Evolutionary conservation across 2,888 invertebrate genomes (phyloP).

Genomic region (Volucella inanis): DNA sequence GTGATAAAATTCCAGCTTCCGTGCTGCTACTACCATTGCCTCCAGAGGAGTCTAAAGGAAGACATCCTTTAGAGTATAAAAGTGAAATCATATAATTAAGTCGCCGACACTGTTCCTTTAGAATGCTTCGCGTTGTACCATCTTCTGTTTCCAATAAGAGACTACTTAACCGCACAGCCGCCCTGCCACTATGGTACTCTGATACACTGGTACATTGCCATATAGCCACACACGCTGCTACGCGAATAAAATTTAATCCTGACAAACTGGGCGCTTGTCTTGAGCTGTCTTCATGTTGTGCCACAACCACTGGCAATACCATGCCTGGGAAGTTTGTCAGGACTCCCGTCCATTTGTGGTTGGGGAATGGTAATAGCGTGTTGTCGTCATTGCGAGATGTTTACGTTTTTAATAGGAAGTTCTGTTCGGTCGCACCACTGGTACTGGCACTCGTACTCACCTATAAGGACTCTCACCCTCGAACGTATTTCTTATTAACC

Average conservation of each 20-base stretch:
- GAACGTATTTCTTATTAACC: constrained; percentile 66
- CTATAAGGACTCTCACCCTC: constrained; percentile 59
- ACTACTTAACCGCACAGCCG: constrained; percentile 58
- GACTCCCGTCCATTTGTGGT: constrained; percentile 50
- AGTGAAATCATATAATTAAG: constrained; percentile 74
- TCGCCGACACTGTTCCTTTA: constrained; percentile 65
- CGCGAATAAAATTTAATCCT: constrained; percentile 73
- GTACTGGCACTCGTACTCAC: constrained; percentile 26
- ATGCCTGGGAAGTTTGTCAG: background rate
- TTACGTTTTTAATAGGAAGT: constrained; percentile 74
- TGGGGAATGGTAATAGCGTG: constrained; percentile 71
- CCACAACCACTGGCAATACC: background rate
- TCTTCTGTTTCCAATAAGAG: constrained; percentile 72
- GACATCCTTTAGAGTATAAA: constrained; percentile 63
- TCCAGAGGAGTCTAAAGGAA: constrained; percentile 24
- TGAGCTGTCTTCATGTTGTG: constrained; percentile 21
- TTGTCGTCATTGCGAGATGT: constrained; percentile 73
- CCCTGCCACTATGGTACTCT: background rate
- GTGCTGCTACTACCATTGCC: background rate
- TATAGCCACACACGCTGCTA: constrained; percentile 61
- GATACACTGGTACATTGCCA: background rate
- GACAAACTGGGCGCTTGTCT: constrained; percentile 72
- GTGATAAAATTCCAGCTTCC: constrained; percentile 68
- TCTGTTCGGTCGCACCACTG: constrained; percentile 57
- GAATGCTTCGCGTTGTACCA: constrained; percentile 65